Conservation (phyloP, 2,888 invertebrate species). For the Cosmia trapezina region DNA sequence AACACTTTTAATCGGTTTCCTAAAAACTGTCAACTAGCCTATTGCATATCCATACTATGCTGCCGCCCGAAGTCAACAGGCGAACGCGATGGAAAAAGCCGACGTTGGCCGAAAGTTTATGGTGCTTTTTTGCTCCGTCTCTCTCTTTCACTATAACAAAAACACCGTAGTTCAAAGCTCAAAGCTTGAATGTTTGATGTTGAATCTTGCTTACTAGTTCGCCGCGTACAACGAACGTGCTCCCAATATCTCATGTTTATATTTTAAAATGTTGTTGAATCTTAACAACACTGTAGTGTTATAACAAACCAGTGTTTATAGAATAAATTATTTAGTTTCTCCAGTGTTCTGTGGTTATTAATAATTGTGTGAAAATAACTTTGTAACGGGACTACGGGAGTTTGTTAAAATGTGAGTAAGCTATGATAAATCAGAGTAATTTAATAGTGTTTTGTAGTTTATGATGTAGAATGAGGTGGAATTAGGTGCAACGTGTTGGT, state of each 20-base stretch:
- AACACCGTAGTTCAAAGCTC: slow-evolving; percentile 77
- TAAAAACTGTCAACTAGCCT: no score
- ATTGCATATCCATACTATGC: slow-evolving; percentile 70
- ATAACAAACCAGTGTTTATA: slow-evolving; percentile 71
- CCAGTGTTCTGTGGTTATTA: slow-evolving; percentile 67
- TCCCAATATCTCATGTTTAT: slow-evolving; percentile 54
- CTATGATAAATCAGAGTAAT: slow-evolving; percentile 42
- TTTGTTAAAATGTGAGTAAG: slow-evolving; percentile 70
- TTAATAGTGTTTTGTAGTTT: slow-evolving; percentile 18
- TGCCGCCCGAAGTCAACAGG: slow-evolving; percentile 74
- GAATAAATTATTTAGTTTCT: slow-evolving; percentile 66
- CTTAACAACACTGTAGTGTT: slow-evolving; percentile 78
- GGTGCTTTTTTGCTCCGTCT: slow-evolving; percentile 83
- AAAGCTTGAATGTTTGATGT: slow-evolving; percentile 64
- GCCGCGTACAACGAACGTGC: slow-evolving; percentile 69
- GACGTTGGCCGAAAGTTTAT: slow-evolving; percentile 83
- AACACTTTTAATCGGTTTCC: no score
- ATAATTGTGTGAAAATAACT: slow-evolving; percentile 66
- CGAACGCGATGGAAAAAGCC: slow-evolving; percentile 74
- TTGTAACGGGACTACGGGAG: slow-evolving; percentile 41
- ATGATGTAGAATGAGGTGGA: slow-evolving; percentile 11
- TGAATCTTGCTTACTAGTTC: slow-evolving; percentile 71
- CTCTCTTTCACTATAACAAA: slow-evolving; percentile 82
- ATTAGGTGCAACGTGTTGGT: slow-evolving; percentile 24
- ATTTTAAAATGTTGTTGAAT: slow-evolving; percentile 77